Evolutionary conservation across 64 coral and sea anemone genomes (phyloP).

Genomic region (Stylophora pistillata): DNA sequence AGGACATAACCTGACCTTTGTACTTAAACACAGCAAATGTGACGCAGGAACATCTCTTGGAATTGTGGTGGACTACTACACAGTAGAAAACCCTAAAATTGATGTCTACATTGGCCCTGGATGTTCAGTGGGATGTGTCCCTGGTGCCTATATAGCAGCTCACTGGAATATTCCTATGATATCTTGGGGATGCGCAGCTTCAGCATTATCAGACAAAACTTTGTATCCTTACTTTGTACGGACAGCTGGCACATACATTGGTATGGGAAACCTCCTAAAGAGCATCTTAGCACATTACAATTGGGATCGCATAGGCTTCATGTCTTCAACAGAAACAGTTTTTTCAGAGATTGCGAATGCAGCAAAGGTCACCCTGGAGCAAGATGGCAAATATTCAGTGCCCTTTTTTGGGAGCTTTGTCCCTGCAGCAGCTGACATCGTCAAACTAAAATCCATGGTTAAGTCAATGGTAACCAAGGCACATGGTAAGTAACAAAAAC

Average conservation of each 20-base stretch:
- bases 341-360: constrained; percentile 34
- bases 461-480: constrained; percentile 26
- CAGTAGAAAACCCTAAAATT: constrained; percentile 34
- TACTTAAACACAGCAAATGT: constrained; percentile 49
- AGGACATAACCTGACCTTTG: constrained; percentile 58
- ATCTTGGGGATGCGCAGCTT: constrained; percentile 70
- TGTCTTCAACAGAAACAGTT: constrained; percentile 60
- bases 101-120: constrained; percentile 83
- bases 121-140: constrained; percentile 67
- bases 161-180: constrained; percentile 80
- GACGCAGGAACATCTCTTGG: constrained; percentile 29
- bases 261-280: constrained; percentile 34
- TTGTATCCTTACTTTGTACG: constrained; percentile 76
- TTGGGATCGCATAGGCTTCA: constrained; percentile 65
- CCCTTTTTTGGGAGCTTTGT: constrained; percentile 80
- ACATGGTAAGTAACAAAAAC: constrained; percentile 45
- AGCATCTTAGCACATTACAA: constrained; percentile 20
- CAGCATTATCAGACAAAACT: constrained; percentile 52
- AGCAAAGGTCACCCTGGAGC: constrained; percentile 56
- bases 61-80: constrained; percentile 51
- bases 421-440: neutral
- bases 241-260: constrained; percentile 62
- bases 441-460: constrained; percentile 56
- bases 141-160: constrained; percentile 62
- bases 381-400: constrained; percentile 1